A percentile compares a stretch with the other conserved stretches of the same genome.
Evolutionary conservation across 2,797 vertebrate genomes (phyloP).

Genomic region (Peromyscus melanophrys): DNA sequence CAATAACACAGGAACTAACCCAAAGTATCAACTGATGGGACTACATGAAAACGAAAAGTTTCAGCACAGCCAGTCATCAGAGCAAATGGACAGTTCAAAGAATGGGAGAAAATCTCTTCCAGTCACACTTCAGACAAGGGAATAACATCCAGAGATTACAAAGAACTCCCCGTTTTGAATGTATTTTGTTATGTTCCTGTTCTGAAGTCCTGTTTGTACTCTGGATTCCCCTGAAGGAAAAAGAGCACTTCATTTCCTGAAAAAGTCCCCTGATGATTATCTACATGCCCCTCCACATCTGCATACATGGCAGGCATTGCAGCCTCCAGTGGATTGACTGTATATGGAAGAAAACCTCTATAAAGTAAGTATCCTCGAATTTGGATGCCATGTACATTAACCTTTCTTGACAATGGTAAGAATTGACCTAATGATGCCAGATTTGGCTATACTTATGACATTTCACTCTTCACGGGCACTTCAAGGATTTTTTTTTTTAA

Average conservation of each 20-base stretch:
- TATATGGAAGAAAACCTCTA: not conserved
- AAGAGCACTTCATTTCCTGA: not conserved
- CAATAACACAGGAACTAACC: not conserved
- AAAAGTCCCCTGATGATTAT: not conserved
- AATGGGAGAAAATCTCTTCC: not conserved
- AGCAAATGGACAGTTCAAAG: not conserved
- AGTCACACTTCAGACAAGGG: not conserved
- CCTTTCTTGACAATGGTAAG: slow-evolving; percentile 32
- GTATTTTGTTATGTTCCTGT: not conserved
- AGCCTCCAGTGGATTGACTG: not conserved
- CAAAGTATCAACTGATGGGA: not conserved
- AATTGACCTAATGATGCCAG: slow-evolving; percentile 70
- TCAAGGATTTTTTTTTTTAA: slow-evolving; percentile 61
- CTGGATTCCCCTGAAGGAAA: not conserved
- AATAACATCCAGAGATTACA: not conserved
- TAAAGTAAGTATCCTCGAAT: not conserved
- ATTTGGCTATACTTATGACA: slow-evolving; percentile 75
- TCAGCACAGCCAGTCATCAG: not conserved
- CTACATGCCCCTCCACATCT: too few species aligned
- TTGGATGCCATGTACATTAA: not conserved
- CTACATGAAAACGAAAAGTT: not conserved
- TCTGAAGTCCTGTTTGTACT: not conserved
- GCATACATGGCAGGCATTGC: not conserved
- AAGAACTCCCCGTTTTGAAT: not conserved
- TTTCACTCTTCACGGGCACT: slow-evolving; percentile 77